Evolutionary conservation across 2,888 invertebrate genomes (phyloP).

Genomic region (Globia sparganii): DNA sequence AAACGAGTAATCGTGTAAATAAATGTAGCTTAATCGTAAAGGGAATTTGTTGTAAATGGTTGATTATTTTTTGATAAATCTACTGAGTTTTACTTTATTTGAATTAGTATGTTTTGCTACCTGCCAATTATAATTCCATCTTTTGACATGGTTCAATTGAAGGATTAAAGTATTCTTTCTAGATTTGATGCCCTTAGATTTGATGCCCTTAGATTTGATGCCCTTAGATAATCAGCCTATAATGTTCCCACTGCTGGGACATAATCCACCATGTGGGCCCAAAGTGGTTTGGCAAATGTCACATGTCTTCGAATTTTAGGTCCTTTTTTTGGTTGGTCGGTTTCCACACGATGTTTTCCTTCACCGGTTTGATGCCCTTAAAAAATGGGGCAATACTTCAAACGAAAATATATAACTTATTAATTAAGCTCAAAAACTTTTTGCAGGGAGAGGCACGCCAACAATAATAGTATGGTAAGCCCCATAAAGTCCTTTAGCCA

Average conservation of each 20-base stretch:
- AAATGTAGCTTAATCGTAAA: conserved; percentile 21
- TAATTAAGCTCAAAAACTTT: conserved; percentile 2
- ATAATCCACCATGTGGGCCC: too few relatives aligned
- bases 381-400: background rate
- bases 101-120: background rate
- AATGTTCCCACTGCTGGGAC: too few relatives aligned
- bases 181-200: background rate
- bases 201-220: background rate
- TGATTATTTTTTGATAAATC: conserved; percentile 19
- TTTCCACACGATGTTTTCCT: too few relatives aligned
- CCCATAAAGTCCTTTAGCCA: conserved; percentile 39
- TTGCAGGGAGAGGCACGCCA: background rate
- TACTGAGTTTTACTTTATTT: background rate
- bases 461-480: conserved; percentile 4
- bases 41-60: conserved; percentile 23
- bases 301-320: too few relatives aligned
- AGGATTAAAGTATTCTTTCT: background rate
- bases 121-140: too few relatives aligned
- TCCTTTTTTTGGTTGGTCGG: too few relatives aligned
- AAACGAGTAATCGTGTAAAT: conserved; percentile 50
- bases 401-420: background rate
- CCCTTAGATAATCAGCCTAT: background rate
- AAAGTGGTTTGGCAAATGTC: too few relatives aligned
- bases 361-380: background rate
- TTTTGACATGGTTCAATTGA: background rate